Conservation (phyloP, 1,140 invertebrate genomes). For the Drosophila pandora region DNA sequence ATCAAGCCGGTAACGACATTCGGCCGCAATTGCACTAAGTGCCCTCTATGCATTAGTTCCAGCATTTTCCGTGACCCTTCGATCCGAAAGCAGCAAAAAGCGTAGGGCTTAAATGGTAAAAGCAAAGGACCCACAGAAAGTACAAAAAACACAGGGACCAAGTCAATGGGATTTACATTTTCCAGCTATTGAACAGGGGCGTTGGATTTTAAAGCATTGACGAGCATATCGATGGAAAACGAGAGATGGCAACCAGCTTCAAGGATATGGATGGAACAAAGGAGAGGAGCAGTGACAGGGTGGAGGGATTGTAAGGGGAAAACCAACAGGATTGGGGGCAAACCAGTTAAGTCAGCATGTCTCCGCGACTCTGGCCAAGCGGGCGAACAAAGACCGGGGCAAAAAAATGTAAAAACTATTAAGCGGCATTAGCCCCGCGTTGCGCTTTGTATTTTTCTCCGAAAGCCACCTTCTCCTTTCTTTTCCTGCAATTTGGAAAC, state of each 20-base stretch:
- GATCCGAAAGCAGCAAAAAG: slow-evolving; percentile 24
- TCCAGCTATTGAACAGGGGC: slow-evolving; percentile 76
- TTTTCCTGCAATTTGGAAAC: slow-evolving; percentile 14
- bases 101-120: slow-evolving; percentile 7
- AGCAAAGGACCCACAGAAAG: slow-evolving; percentile 29
- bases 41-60: slow-evolving; percentile 63
- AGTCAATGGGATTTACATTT: slow-evolving; percentile 80
- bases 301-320: neutral
- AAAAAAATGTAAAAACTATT: slow-evolving; percentile 80
- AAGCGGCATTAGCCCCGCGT: slow-evolving; percentile 78
- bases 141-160: slow-evolving; percentile 41
- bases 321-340: slow-evolving; percentile 31
- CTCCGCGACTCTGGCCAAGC: slow-evolving; percentile 32
- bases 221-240: slow-evolving; percentile 16
- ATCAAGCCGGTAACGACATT: slow-evolving; percentile 77
- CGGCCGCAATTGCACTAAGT: slow-evolving; percentile 54
- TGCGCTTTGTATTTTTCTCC: slow-evolving; percentile 70
- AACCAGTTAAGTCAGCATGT: slow-evolving; percentile 80
- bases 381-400: slow-evolving; percentile 59
- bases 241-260: slow-evolving; percentile 5
- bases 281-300: neutral
- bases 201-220: slow-evolving; percentile 49
- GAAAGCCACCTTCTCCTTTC: slow-evolving; percentile 1
- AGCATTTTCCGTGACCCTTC: slow-evolving; percentile 11
- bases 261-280: slow-evolving; percentile 5